Conservation (phyloP, 1,140 invertebrate species). For the Platyscapa corneri region DNA sequence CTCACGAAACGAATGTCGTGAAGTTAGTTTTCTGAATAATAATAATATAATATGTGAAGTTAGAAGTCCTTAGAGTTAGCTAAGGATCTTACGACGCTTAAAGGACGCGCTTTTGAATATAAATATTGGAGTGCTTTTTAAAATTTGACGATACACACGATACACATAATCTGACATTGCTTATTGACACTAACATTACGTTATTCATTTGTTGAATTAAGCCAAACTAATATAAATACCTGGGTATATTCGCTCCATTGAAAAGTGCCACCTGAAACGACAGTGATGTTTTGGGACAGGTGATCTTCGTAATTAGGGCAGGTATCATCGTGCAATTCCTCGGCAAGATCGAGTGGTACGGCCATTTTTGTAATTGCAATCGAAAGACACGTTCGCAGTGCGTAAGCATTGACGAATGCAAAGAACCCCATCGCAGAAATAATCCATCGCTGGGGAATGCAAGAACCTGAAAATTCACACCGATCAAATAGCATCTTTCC, state of each 20-base stretch:
- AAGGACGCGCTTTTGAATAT: too few relatives aligned
- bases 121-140: too few relatives aligned
- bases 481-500: neutral
- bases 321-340: conserved; percentile 40
- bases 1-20: too few relatives aligned
- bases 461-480: conserved; percentile 71
- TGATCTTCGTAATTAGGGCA: conserved; percentile 1
- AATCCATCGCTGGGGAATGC: conserved; percentile 81
- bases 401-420: conserved; percentile 87
- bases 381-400: conserved; percentile 89
- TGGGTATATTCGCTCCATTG: conserved; percentile 50
- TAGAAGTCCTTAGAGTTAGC: too few relatives aligned
- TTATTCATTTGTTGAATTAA: neutral
- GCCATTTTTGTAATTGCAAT: conserved; percentile 92
- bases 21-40: too few relatives aligned
- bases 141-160: too few relatives aligned
- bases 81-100: too few relatives aligned
- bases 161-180: too few relatives aligned
- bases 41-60: too few relatives aligned
- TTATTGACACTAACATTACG: too few relatives aligned
- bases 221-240: conserved; percentile 9
- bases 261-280: conserved; percentile 29
- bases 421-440: conserved; percentile 87
- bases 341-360: neutral
- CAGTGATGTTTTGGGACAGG: conserved; percentile 53